phyloP scores from a whole-genome alignment of 2,888 invertebrate species.

The Nymphalis urticae region DNA sequence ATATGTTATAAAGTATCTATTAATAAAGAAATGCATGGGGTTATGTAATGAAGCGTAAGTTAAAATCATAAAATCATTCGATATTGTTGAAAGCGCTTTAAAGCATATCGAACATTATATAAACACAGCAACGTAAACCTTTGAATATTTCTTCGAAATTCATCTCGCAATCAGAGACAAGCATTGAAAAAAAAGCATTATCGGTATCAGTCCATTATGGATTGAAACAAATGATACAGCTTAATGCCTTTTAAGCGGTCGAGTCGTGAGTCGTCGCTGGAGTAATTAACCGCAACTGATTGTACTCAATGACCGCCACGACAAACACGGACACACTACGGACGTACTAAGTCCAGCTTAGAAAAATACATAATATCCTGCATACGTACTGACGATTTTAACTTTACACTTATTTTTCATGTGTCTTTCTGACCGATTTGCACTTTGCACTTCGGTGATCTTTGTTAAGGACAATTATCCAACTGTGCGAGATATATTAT shows the following conservation, averaged over 20 bases:
- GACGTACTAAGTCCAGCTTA: conserved; percentile 3
- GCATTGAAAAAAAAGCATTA: conserved; percentile 39
- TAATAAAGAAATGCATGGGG: too few species aligned
- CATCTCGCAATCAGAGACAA: conserved; percentile 30
- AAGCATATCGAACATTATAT: not conserved
- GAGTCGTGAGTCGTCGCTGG: conserved; percentile 73
- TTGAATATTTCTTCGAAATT: conserved; percentile 14
- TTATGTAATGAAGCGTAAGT: too few species aligned
- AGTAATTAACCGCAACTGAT: conserved; percentile 73
- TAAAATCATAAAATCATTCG: too few species aligned
- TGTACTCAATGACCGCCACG: conserved; percentile 56
- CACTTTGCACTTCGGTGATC: too few species aligned
- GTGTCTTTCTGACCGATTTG: too few species aligned
- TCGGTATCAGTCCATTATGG: conserved; percentile 77
- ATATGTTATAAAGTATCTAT: too few species aligned
- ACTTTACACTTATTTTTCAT: too few species aligned
- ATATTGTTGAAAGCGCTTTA: too few species aligned
- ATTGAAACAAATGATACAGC: conserved; percentile 71
- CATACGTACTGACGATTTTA: not conserved
- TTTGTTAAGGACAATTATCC: too few species aligned
- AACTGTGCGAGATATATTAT: too few species aligned
- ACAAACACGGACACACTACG: conserved; percentile 17
- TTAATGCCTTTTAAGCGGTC: conserved; percentile 76
- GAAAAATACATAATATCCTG: conserved; percentile 2
- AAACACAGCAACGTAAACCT: not conserved